Base-by-base conservation (phyloP, 2,113 vertebrate species). In the Xiphorhynchus elegans region DNA sequence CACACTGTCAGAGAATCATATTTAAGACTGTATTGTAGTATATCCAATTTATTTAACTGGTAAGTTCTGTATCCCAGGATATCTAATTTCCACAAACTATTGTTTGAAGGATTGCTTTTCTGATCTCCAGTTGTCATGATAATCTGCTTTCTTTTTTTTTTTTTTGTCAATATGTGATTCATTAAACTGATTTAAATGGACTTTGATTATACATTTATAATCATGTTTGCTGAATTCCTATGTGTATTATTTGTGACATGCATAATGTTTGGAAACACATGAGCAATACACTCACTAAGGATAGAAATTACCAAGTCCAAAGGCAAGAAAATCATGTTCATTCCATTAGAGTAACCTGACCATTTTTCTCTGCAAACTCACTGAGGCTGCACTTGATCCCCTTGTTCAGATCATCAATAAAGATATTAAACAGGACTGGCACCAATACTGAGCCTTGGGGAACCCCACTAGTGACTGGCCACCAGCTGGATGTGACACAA, bases 131-230 rank as follows among this genome's bases (percentile, higher is more conserved):
- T 47, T 81, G 14, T 35, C 40, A 64, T 81, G 20, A 83, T 81
- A 67, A 74, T 62, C 23, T 66, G 37, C 24, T 53, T 80, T 79
- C 18, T n/a, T n/a, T n/a, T n/a, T n/a, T n/a, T 37, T 90, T 64
- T 72, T 50, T 50, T 39, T 55, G 39, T 28, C 84, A 92, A 59
- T 31, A 89, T 5, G 4, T 59, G 44, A 89, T 60, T 92, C 28
- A 47, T 58, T 84, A 69, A 76, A 73, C 26, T 74, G 73, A 63
- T 55, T 76, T 69, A 83, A 83, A 70, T 23, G 16, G 6, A 70
- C 28, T 90, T 78, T 47, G 29, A 68, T 84, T 89, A 74, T 69
- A 88, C 80, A 31, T 87, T 95, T 62, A 67, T 17, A 64, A 40
- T 77, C 52, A 46, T 29, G 11, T 29, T 92, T 49, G 53, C n/a